Evolutionary conservation across 1,140 invertebrate genomes (phyloP).

Genomic region (Saccostrea glomerata): DNA sequence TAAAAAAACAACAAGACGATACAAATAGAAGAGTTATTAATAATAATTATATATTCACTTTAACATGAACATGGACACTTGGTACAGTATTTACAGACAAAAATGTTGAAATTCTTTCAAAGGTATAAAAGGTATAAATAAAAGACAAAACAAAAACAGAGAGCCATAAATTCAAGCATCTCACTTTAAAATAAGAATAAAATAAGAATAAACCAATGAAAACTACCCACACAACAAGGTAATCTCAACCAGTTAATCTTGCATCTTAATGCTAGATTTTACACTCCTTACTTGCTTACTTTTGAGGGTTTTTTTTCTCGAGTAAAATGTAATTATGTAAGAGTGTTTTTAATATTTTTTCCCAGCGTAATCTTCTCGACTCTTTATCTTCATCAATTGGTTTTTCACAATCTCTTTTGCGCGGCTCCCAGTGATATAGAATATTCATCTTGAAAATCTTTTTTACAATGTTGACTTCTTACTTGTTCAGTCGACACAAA

Average conservation of each 20-base stretch:
- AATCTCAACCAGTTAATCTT: neutral
- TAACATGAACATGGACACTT: neutral
- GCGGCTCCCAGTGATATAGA: neutral
- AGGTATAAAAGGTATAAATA: neutral
- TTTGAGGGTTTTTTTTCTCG: conserved; percentile 33
- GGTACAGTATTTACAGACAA: neutral
- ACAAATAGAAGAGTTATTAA: neutral
- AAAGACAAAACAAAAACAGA: neutral
- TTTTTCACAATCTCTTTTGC: conserved; percentile 3
- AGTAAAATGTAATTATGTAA: conserved; percentile 33
- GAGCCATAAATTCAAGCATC: neutral
- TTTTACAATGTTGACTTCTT: conserved; percentile 21
- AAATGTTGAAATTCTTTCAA: neutral
- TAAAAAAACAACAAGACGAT: neutral
- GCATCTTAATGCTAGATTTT: neutral
- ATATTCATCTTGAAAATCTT: conserved; percentile 42
- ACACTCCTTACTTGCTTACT: neutral
- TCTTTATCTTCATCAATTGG: conserved; percentile 5
- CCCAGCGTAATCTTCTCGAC: conserved; percentile 13
- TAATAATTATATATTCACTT: neutral
- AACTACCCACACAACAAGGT: neutral
- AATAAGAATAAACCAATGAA: too few relatives aligned
- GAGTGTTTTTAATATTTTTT: conserved; percentile 42
- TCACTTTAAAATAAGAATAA: neutral
- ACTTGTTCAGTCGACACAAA: neutral